Conservation (phyloP, 1,140 invertebrate genomes). For the Coptotermes formosanus region DNA sequence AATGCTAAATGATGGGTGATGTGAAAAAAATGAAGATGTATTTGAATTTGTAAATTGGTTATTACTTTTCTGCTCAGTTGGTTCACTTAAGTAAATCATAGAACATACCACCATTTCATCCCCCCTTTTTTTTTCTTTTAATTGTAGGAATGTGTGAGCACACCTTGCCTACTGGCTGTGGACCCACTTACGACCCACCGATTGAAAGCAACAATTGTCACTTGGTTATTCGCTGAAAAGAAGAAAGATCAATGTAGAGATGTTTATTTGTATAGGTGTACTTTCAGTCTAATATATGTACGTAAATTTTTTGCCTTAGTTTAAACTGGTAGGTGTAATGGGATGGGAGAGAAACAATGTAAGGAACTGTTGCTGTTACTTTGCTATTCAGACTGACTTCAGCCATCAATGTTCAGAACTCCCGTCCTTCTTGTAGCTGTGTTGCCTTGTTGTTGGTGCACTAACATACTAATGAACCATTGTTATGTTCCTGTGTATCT, state of each 20-base stretch:
- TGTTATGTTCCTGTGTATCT: neutral
- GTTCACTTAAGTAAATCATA: too few relatives aligned
- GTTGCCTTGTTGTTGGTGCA: neutral
- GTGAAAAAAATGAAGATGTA: too few relatives aligned
- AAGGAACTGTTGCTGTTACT: too few relatives aligned
- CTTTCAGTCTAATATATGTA: neutral
- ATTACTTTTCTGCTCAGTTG: too few relatives aligned
- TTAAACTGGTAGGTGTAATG: too few relatives aligned
- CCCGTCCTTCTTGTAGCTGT: neutral
- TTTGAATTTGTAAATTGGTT: too few relatives aligned
- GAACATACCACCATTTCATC: too few relatives aligned
- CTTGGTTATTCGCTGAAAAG: neutral
- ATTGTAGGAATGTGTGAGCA: slow-evolving; percentile 31
- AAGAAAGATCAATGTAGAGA: slow-evolving; percentile 16
- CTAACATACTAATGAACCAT: neutral
- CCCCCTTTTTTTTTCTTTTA: slow-evolving; percentile 21
- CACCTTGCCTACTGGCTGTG: slow-evolving; percentile 30
- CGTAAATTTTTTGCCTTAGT: neutral
- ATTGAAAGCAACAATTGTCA: slow-evolving; percentile 9
- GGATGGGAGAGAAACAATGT: too few relatives aligned
- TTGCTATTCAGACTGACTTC: too few relatives aligned
- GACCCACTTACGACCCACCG: slow-evolving; percentile 26
- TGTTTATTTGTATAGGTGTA: neutral
- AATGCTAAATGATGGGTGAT: too few relatives aligned
- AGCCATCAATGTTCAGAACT: too few relatives aligned